Conservation (phyloP, 2,888 invertebrate genomes). For the Drymonia ruficornis region DNA sequence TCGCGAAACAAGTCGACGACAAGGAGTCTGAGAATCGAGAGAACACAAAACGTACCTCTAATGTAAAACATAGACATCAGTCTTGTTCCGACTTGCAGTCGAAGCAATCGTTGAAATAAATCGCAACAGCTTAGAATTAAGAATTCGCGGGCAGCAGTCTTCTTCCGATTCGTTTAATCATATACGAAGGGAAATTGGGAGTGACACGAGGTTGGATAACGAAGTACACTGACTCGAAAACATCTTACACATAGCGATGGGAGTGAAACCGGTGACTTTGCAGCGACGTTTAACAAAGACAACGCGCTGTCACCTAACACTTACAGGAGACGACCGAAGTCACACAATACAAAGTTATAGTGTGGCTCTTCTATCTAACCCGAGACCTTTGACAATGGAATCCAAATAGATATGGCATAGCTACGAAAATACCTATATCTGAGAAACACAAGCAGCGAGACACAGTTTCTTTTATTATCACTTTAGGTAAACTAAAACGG, state of each 20-base stretch:
- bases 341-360: background rate
- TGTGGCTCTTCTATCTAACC: background rate
- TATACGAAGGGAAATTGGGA: constrained; percentile 31
- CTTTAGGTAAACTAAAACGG: too few species aligned
- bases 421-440: too few species aligned
- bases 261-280: constrained; percentile 13
- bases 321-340: background rate
- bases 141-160: constrained; percentile 37
- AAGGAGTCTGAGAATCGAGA: constrained; percentile 12
- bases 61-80: constrained; percentile 7
- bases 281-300: background rate
- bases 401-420: too few species aligned
- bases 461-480: too few species aligned
- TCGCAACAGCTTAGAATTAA: constrained; percentile 37
- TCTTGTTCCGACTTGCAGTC: constrained; percentile 4
- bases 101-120: constrained; percentile 26
- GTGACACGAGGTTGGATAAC: background rate
- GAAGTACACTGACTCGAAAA: constrained; percentile 30
- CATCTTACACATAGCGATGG: constrained; percentile 18
- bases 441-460: too few species aligned
- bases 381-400: background rate
- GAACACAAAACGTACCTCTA: constrained; percentile 3
- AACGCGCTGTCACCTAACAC: too few species aligned
- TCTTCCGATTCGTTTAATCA: constrained; percentile 36
- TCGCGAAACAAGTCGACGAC: too few species aligned